phyloP scores from a whole-genome alignment of 2,797 vertebrate species.

The Gymnothorax javanicus region DNA sequence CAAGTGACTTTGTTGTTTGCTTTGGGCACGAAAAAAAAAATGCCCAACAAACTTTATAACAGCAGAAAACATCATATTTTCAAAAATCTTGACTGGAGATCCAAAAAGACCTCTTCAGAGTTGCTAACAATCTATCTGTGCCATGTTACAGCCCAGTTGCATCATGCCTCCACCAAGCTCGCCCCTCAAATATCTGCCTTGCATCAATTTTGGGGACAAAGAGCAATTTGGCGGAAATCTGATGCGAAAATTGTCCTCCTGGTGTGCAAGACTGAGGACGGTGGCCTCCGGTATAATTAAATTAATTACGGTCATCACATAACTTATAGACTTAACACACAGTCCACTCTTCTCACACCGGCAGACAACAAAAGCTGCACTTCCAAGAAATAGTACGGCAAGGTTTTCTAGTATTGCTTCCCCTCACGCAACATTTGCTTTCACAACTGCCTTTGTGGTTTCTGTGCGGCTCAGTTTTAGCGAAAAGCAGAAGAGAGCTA shows the following conservation, averaged over 20 bases:
- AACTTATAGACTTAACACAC: slow-evolving; percentile 61
- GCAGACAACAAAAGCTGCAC: background rate
- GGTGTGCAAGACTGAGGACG: slow-evolving; percentile 67
- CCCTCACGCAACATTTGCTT: slow-evolving; percentile 15
- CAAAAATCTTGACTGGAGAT: slow-evolving; percentile 71
- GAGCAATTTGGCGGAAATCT: slow-evolving; percentile 79
- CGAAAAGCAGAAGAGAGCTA: slow-evolving; percentile 21
- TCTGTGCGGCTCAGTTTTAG: slow-evolving; percentile 15
- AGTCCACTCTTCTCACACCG: slow-evolving; percentile 39
- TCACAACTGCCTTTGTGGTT: slow-evolving; percentile 18
- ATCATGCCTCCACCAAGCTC: slow-evolving; percentile 77
- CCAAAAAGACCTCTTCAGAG: slow-evolving; percentile 71
- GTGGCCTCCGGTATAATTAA: slow-evolving; percentile 71
- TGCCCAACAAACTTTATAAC: slow-evolving; percentile 74
- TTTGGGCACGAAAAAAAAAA: slow-evolving; percentile 58
- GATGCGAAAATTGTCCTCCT: slow-evolving; percentile 78
- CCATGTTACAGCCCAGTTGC: slow-evolving; percentile 79
- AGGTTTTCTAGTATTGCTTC: slow-evolving; percentile 26
- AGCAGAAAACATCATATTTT: slow-evolving; percentile 57
- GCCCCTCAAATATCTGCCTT: slow-evolving; percentile 70
- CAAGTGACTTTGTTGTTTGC: slow-evolving; percentile 44
- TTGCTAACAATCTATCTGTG: slow-evolving; percentile 80
- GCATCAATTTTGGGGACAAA: slow-evolving; percentile 71
- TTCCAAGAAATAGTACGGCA: background rate
- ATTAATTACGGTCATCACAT: slow-evolving; percentile 68